A percentile compares a stretch with the other conserved stretches of the same genome.
Conservation (phyloP, 2,113 vertebrate genomes). For the Clinocottus analis region DNA sequence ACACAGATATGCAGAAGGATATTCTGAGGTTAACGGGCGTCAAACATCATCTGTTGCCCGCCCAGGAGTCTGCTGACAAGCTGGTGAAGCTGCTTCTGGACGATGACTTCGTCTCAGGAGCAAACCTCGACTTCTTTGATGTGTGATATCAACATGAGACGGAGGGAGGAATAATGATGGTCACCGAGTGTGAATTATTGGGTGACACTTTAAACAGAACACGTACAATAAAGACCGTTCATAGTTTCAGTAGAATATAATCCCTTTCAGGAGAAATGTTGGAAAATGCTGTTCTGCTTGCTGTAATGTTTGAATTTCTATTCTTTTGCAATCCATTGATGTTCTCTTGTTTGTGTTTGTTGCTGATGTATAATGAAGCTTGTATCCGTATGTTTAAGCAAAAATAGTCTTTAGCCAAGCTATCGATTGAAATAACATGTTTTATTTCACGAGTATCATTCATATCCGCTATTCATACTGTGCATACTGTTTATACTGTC, state of each 20-base stretch:
- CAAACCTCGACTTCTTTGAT: slow-evolving; percentile 48
- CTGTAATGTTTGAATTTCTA: neutral
- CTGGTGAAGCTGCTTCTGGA: slow-evolving; percentile 49
- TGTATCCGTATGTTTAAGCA: too few relatives aligned
- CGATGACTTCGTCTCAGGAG: slow-evolving; percentile 41
- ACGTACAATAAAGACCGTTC: neutral
- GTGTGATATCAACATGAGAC: slow-evolving; percentile 7
- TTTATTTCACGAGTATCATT: neutral
- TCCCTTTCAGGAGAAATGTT: too few relatives aligned
- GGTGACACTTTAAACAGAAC: neutral
- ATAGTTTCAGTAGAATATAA: neutral
- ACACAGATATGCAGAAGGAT: slow-evolving; percentile 56
- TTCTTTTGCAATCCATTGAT: neutral
- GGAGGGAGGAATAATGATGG: neutral
- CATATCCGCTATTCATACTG: too few relatives aligned
- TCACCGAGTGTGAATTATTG: neutral
- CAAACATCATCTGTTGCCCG: slow-evolving; percentile 11
- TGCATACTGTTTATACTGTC: too few relatives aligned
- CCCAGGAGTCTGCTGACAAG: slow-evolving; percentile 46
- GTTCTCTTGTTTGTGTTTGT: neutral
- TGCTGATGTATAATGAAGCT: neutral
- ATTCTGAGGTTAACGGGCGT: slow-evolving; percentile 36
- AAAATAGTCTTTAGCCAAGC: neutral
- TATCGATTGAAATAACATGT: neutral
- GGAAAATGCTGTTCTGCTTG: too few relatives aligned